Base-by-base conservation (phyloP, 2,113 vertebrate species). In the Echinops telfairi region DNA sequence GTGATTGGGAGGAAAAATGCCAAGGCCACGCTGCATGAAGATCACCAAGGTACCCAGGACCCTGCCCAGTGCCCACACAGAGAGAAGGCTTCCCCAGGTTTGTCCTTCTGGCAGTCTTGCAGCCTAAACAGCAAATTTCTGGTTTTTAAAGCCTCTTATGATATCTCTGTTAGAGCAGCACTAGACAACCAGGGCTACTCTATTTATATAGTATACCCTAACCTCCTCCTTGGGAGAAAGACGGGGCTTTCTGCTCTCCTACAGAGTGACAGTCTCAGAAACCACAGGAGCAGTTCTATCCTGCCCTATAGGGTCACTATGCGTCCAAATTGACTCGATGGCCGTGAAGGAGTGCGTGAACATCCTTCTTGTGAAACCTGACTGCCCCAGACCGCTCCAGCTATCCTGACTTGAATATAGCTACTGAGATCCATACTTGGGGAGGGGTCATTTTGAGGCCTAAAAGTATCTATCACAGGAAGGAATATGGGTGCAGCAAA, bases 321-420 rank as follows among this genome's bases (percentile, higher is more conserved):
- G 40, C 7, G 40, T 40, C 40, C 40, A 40, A 40, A 40, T 40
- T 40, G 7, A 40, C 40, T 40, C 40, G 40, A 40, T 40, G 40
- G 3, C 40, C 3, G 7, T 40, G 40, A 40, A 40, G 3, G 40
- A 40, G 40, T 40, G 40, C 3, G 40, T 40, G 40, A 27, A 10
- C 40, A 79, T 88, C 43, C 70, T 82, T 92, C 76, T 66, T 81
- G 60, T 33, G 77, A 96, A 93, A 91, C 60, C 33, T 66, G 33
- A 60, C 58, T 81, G 92, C 29, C 6, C 20, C 57, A 27, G 75
- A 81, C 53, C 47, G 79, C 33, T n/a, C 23, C n/a, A 43, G 60
- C 20, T 40, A 76, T 19, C 47, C 57, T 47, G 58, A 23, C 31
- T 38, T 83, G 64, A 64, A 86, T 47, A n/a, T 3, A 9, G 60